These are phyloP conservation scores for Mugil cephalus DNA, from an alignment of 2,113 vertebrate genomes.

Conservation along the genomic window DNA sequence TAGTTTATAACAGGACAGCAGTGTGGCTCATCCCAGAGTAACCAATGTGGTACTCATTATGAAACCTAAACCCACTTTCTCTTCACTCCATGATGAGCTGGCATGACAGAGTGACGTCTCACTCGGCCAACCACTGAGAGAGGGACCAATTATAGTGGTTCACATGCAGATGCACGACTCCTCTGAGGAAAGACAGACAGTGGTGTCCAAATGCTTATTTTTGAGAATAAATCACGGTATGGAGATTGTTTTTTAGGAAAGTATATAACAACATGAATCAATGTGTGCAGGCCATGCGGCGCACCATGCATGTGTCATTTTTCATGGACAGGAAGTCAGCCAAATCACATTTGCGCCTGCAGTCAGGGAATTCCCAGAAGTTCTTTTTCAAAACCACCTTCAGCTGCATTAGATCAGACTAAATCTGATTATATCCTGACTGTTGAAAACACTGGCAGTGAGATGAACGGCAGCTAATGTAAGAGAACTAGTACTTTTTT, in stretches of 20 bases:
- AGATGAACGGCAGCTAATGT: conserved; percentile 2
- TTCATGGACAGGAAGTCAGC: conserved; percentile 36
- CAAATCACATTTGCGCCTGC: conserved; percentile 38
- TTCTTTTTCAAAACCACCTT: conserved; percentile 35
- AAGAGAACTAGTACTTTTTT: conserved; percentile 4
- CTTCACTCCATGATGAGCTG: conserved; percentile 63
- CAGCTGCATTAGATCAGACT: conserved; percentile 36
- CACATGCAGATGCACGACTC: conserved; percentile 25
- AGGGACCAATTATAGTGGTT: conserved; percentile 50
- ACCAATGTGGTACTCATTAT: conserved; percentile 61
- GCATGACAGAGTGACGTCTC: conserved; percentile 61
- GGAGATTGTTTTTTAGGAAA: conserved; percentile 27
- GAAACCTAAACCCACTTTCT: conserved; percentile 55
- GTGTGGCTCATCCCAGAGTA: conserved; percentile 57
- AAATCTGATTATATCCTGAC: conserved; percentile 19
- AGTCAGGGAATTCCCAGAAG: conserved; percentile 68
- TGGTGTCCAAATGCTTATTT: conserved; percentile 33
- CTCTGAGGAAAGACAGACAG: conserved; percentile 28
- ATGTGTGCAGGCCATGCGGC: conserved; percentile 20
- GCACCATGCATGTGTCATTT: conserved; percentile 38
- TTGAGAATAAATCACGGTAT: conserved; percentile 15
- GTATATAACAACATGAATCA: conserved; percentile 31
- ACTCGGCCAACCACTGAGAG: conserved; percentile 49
- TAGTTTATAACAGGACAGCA: conserved; percentile 59
- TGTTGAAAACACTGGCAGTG: conserved; percentile 20